A percentile compares a stretch with the other conserved stretches of the same genome.
Evolutionary conservation across 2,113 vertebrate genomes (phyloP).

Genomic region (Callocephalon fimbriatum): DNA sequence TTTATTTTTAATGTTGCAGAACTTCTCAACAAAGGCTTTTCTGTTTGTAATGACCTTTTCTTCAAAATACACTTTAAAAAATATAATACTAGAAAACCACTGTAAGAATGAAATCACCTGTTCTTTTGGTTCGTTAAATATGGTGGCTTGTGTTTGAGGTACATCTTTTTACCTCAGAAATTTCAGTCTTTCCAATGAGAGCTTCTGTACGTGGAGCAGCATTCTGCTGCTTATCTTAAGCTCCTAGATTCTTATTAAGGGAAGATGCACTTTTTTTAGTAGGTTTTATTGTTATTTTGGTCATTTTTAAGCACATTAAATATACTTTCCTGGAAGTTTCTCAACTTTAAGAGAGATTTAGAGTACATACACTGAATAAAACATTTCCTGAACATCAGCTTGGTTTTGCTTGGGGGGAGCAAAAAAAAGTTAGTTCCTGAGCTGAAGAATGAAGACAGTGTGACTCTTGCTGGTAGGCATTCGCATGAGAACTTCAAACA

Average conservation of each 20-base stretch:
- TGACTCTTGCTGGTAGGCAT: slow-evolving; percentile 34
- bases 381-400: neutral
- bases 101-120: neutral
- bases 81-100: neutral
- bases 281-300: neutral
- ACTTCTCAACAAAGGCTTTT: neutral
- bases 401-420: neutral
- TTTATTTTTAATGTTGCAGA: neutral
- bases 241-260: neutral
- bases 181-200: neutral
- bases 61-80: neutral
- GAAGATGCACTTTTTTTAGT: neutral
- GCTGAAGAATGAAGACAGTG: neutral
- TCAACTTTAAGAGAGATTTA: neutral
- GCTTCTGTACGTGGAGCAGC: neutral
- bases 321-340: neutral
- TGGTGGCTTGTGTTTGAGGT: neutral
- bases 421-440: neutral
- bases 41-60: neutral
- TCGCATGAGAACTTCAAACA: neutral
- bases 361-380: neutral
- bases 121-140: neutral
- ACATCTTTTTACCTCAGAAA: neutral
- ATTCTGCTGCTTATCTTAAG: neutral
- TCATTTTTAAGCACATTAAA: neutral